Evolutionary conservation across 2,888 invertebrate genomes (phyloP), one percentile per base, ranked within the genome.

Genomic region (Himalopsyche japonica): DNA sequence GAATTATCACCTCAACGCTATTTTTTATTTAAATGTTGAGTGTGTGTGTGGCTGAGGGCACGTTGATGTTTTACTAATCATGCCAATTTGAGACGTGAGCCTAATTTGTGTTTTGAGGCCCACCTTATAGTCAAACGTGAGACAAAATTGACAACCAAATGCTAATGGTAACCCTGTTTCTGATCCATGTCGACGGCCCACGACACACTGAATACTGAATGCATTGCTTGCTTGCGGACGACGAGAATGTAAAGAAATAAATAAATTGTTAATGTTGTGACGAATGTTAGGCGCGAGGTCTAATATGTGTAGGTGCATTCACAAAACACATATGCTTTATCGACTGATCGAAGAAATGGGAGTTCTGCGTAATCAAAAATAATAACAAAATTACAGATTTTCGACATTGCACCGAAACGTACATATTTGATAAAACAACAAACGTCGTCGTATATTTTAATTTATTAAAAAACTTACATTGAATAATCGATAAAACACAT

Each of bases 201-300:
- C 57, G 57, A 57, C 57, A 57, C 20, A 57, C 20, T 57, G 57
- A 57, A 57, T 57, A 57, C 57, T 64, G 64, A 78, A 79, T 82
- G 82, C 82, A 82, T 30, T 82, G 82, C 57, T 79, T 76, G 76
- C 77, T 32, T 79, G 82, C 47, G 64, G 78, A 64, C 82, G 64
- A 79, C 78, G 79, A 79, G 78, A 79, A 82, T 82, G 82, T 79
- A 37, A 27, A 79, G 79, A 78, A 82, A 79, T 82, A 77, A 82
- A 82, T 76, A 82, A 82, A 82, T 82, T 34, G 82, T 82, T 82
- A 82, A 82, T 82, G 82, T 82, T 79, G 82, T 82, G 82, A 82
- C 82, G 82, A 82, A 82, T 82, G 82, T 34, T 57, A 76, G 27
- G 18, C 82, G 57, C 49, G 34, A 49, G 32, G 1, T 24, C 24